Conservation (phyloP, 2,888 invertebrate genomes). For the Ferdinandea cuprea region DNA sequence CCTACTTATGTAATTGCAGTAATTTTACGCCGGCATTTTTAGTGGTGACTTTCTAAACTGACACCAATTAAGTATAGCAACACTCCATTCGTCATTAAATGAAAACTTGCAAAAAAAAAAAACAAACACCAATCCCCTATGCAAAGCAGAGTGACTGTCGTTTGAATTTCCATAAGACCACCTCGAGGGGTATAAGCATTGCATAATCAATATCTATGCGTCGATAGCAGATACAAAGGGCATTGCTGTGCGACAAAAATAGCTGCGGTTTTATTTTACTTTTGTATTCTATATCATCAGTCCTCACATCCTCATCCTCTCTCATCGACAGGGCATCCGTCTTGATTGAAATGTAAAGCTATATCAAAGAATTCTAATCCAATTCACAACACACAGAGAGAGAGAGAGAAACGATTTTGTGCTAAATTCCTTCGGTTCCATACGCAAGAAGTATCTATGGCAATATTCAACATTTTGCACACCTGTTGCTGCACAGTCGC, state of each 20-base stretch:
- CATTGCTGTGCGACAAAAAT: conserved; percentile 19
- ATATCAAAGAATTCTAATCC: conserved; percentile 33
- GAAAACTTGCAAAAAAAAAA: conserved; percentile 34
- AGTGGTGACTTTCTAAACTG: conserved; percentile 42
- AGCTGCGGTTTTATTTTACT: conserved; percentile 2
- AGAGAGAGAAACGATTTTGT: conserved; percentile 13
- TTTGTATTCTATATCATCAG: conserved; percentile 18
- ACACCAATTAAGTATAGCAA: neutral
- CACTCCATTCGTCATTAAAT: conserved; percentile 3
- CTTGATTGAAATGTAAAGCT: conserved; percentile 20
- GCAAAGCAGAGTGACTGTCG: conserved; percentile 5
- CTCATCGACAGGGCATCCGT: too few species aligned
- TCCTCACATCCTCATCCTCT: conserved; percentile 23
- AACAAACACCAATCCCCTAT: conserved; percentile 31
- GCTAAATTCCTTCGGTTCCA: conserved; percentile 26
- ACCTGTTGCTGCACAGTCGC: conserved; percentile 63
- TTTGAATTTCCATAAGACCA: conserved; percentile 42
- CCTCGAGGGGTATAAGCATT: conserved; percentile 12
- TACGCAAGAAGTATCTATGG: neutral
- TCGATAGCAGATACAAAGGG: conserved; percentile 35
- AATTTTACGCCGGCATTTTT: neutral
- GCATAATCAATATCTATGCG: conserved; percentile 43
- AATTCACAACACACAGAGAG: conserved; percentile 10
- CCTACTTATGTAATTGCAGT: conserved; percentile 22
- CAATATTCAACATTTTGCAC: conserved; percentile 40